Base-by-base conservation (phyloP, 1,140 invertebrate genomes). In the Ceratina calcarata region DNA sequence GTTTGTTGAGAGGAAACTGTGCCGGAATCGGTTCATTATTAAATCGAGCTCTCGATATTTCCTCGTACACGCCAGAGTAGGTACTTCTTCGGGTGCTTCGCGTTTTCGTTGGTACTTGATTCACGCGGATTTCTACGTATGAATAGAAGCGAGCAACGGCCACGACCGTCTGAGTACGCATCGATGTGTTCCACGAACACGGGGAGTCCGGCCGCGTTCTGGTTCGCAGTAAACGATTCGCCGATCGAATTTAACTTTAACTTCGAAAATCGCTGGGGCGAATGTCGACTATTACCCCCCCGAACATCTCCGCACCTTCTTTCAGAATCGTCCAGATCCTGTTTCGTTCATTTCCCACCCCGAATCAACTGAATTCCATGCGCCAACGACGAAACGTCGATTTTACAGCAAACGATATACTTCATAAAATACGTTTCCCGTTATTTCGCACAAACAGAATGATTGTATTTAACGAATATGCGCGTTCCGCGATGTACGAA, bases 11-110 rank as follows among this genome's bases (percentile, higher is more conserved):
- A 82, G 83, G 66, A 80, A 79, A 85, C 81, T 78, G 72, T 37
- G 73, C 60, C 57, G 69, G 60, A n/a, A 82, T 86, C 85, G 85
- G 85, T 86, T 86, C 85, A 84, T 86, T 86, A 86, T n/a, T n/a
- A n/a, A n/a, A n/a, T n/a, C 51, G 45, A 71, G 16, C 20, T 7
- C 27, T 64, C 68, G 65, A 69, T 77, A 69, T 22, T 24, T 0
- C 13, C 12, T n/a, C 20, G 13, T 12, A 24, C 45, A 13, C 37
- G 24, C 15, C 55, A 13, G n/a, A 10, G n/a, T 2, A n/a, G 20
- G 16, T 37, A 61, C 70, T 69, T 60, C 45, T 13, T n/a, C 73
- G 4, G 24, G 15, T 24, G 61, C 49, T 18, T 37, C 49, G 61
- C 62, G 27, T 45, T 57, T 75, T 16, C 62, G 4, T 10, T 45